phyloP scores from a whole-genome alignment of 2,888 invertebrate genomes.

The Lottia gigantea region DNA sequence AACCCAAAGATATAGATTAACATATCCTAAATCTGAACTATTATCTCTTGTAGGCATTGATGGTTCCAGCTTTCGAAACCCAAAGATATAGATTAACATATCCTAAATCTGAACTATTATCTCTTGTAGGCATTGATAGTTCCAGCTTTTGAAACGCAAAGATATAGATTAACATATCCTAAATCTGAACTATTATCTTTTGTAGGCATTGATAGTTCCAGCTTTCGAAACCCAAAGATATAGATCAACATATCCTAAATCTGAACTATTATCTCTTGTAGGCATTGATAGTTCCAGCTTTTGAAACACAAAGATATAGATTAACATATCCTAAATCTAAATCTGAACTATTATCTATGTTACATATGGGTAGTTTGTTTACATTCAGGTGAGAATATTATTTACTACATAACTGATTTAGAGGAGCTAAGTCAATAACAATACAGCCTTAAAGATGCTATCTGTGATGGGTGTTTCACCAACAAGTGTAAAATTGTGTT shows the following conservation, averaged over 20 bases:
- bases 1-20: conserved; percentile 82
- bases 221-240: conserved; percentile 92
- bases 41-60: conserved; percentile 81
- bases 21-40: conserved; percentile 80
- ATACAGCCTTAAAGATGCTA: too few relatives aligned
- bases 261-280: conserved; percentile 43
- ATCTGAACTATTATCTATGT: conserved; percentile 78
- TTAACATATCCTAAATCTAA: conserved; percentile 81
- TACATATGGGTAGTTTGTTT: conserved; percentile 80
- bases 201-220: conserved; percentile 81
- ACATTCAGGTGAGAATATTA: conserved; percentile 76
- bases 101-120: conserved; percentile 72
- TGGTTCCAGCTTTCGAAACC: conserved; percentile 91
- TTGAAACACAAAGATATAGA: conserved; percentile 88
- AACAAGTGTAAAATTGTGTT: too few relatives aligned
- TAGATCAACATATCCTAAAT: conserved; percentile 75
- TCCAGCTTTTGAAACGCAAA: conserved; percentile 91
- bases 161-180: conserved; percentile 81
- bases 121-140: conserved; percentile 78
- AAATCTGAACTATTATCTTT: conserved; percentile 77
- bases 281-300: conserved; percentile 88
- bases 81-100: conserved; percentile 81
- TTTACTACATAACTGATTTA: too few relatives aligned
- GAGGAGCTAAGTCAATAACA: too few relatives aligned
- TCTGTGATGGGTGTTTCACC: too few relatives aligned